Conservation (phyloP, 2,113 vertebrate species). For the Sylvilagus bachmani region DNA sequence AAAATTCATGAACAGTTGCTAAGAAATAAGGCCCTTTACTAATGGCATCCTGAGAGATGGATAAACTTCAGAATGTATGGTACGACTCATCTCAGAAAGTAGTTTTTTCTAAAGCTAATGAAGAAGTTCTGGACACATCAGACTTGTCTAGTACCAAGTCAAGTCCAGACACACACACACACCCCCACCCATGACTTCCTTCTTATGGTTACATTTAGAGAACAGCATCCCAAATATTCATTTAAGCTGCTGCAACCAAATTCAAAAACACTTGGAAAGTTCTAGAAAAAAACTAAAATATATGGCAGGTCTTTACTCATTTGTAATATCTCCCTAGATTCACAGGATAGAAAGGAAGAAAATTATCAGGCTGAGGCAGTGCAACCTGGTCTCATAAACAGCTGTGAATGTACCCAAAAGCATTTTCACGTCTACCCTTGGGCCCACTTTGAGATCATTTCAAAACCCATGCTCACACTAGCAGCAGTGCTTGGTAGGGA, state of each 20-base stretch:
- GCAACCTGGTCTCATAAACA: background rate
- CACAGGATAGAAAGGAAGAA: background rate
- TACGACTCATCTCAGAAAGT: background rate
- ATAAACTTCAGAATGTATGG: background rate
- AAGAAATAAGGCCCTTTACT: background rate
- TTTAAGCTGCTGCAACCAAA: background rate
- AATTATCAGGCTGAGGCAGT: background rate
- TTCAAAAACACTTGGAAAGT: background rate
- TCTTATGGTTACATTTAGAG: background rate
- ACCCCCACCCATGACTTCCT: background rate
- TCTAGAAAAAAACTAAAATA: background rate
- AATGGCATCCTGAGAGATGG: background rate
- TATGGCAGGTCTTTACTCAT: background rate
- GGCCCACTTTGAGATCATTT: constrained; percentile 28
- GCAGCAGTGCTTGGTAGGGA: background rate
- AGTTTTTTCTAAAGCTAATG: background rate
- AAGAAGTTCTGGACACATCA: constrained; percentile 1
- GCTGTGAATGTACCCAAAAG: background rate
- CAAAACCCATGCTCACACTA: background rate
- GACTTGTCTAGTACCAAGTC: background rate
- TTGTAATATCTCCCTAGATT: background rate
- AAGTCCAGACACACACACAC: background rate
- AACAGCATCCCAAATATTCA: background rate
- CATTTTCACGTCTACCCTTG: background rate
- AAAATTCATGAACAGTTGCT: background rate